Evolutionary conservation across 2,113 vertebrate genomes (phyloP).

Genomic region (Holacanthus passer): DNA sequence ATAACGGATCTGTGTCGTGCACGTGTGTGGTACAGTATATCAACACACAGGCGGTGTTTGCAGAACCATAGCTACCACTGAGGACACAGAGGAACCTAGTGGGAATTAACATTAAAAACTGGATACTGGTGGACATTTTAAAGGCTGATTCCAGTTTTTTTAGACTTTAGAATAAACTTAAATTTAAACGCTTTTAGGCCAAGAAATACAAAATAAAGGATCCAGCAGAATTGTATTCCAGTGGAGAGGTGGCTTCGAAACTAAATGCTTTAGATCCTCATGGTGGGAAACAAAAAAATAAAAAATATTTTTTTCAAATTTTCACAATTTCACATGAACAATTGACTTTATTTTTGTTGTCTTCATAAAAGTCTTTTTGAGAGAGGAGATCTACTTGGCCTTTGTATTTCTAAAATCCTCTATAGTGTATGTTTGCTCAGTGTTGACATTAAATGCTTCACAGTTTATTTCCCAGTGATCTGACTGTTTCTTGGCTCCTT

Average conservation of each 20-base stretch:
- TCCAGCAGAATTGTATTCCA: background rate
- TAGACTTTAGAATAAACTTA: background rate
- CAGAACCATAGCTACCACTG: background rate
- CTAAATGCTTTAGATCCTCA: background rate
- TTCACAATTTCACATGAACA: background rate
- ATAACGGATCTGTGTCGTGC: background rate
- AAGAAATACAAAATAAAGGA: background rate
- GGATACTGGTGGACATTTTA: background rate
- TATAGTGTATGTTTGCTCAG: background rate
- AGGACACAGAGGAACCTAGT: background rate
- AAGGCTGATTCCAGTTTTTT: background rate
- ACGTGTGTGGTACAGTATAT: background rate
- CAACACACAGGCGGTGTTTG: background rate
- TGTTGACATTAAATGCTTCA: background rate
- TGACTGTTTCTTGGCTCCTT: constrained; percentile 22
- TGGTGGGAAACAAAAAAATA: background rate
- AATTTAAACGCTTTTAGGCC: background rate
- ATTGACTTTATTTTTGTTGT: background rate
- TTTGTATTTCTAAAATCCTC: background rate
- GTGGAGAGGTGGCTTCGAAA: background rate
- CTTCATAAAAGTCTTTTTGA: no score
- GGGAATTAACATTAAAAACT: background rate
- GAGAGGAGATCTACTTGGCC: background rate
- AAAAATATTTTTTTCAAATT: background rate
- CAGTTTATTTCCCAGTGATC: background rate